A percentile compares a stretch with the other conserved stretches of the same genome.
Evolutionary conservation across 2,113 vertebrate species (phyloP).

Genomic region (Aix galericulata): DNA sequence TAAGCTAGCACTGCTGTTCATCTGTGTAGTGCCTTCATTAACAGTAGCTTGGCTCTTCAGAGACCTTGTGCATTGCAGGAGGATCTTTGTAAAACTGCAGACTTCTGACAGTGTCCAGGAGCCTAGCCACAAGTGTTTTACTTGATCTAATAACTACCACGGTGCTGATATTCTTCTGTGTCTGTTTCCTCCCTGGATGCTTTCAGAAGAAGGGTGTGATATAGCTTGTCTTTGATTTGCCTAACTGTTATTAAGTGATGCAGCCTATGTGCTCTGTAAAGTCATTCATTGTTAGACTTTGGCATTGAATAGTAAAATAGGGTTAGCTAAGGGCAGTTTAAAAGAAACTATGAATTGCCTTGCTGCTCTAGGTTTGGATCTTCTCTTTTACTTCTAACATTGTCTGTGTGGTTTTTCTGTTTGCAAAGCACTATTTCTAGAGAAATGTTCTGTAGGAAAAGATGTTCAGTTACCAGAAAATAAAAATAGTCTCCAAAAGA

Average conservation of each 20-base stretch:
- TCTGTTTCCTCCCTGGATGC: neutral
- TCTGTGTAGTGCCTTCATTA: neutral
- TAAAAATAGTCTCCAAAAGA: conserved; percentile 76
- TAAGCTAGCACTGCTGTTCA: neutral
- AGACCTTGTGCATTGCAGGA: neutral
- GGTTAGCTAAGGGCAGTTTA: conserved; percentile 15
- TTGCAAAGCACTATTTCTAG: conserved; percentile 59
- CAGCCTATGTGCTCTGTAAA: neutral
- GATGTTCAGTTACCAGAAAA: conserved; percentile 50
- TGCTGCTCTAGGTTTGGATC: conserved; percentile 21
- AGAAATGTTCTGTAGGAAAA: conserved; percentile 52
- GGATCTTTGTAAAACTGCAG: neutral
- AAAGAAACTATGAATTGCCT: neutral
- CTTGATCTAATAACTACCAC: neutral
- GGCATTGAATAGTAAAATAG: neutral
- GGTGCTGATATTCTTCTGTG: neutral
- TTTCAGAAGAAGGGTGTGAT: neutral
- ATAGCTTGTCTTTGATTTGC: neutral
- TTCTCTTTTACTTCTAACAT: conserved; percentile 20
- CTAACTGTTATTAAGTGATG: neutral
- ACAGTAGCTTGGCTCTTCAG: neutral
- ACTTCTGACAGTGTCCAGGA: neutral
- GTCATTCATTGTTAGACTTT: neutral
- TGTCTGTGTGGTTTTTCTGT: conserved; percentile 55
- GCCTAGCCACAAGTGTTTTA: neutral